phyloP scores from a whole-genome alignment of 2,797 vertebrate genomes.

The Sphenodon punctatus region DNA sequence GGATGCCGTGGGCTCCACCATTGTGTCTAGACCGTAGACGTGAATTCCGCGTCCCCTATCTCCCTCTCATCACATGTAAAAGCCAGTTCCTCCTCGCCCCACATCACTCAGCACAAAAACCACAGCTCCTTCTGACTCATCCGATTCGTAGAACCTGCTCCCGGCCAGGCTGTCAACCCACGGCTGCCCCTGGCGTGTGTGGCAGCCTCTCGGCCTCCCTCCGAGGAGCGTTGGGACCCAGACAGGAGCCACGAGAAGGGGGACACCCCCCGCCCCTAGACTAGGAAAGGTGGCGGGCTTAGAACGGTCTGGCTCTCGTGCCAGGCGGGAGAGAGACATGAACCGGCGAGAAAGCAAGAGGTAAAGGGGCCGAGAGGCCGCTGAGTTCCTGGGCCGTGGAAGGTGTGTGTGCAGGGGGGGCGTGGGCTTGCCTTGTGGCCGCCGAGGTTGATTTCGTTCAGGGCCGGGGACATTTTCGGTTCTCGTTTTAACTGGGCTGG shows the following conservation, averaged over 20 bases:
- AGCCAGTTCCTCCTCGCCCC: constrained; percentile 37
- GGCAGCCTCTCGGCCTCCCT: no score
- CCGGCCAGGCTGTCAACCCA: no score
- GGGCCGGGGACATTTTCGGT: constrained; percentile 15
- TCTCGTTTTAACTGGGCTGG: constrained; percentile 14
- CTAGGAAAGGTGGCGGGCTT: no score
- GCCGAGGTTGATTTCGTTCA: background rate
- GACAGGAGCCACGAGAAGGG: no score
- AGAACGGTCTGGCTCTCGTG: no score
- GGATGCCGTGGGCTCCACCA: no score
- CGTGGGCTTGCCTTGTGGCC: background rate
- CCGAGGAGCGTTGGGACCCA: no score
- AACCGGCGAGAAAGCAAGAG: constrained; percentile 74
- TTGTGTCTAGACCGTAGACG: no score
- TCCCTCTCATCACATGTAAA: background rate
- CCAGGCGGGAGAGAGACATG: constrained; percentile 55
- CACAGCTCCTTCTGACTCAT: constrained; percentile 7
- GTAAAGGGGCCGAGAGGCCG: constrained; percentile 35
- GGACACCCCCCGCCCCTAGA: no score
- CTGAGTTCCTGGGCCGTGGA: no score
- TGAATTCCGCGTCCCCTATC: background rate
- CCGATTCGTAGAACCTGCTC: background rate
- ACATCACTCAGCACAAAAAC: background rate
- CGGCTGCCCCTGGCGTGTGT: no score
- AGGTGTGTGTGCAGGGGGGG: no score